Evolutionary conservation across 2,113 vertebrate species (phyloP).

Genomic region (Lepidothrix coronata): DNA sequence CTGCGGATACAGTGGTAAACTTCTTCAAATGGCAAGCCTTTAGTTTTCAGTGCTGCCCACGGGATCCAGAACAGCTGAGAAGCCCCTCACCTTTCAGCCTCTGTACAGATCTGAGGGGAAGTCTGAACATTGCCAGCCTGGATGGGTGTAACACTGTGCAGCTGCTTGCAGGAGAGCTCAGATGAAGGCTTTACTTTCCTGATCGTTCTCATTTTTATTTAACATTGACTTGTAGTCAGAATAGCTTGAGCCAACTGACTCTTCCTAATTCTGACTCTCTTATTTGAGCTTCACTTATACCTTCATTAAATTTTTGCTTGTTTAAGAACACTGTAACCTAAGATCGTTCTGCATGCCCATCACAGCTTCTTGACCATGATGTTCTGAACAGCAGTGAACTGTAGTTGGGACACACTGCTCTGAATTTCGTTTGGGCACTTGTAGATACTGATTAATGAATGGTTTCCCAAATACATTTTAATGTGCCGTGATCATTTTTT

Average conservation of each 20-base stretch:
- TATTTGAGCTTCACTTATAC: not conserved
- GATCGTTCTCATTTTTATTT: not conserved
- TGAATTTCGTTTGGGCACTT: not conserved
- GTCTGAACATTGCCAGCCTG: accelerated
- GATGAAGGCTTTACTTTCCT: not conserved
- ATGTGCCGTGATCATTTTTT: accelerated
- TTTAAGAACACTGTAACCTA: not conserved
- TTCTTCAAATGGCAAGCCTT: not conserved
- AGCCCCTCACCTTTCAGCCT: not conserved
- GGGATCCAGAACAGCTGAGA: not conserved
- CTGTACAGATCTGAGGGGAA: accelerated
- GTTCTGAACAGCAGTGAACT: not conserved
- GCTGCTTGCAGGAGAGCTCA: not conserved
- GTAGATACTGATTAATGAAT: not conserved
- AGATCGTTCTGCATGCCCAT: not conserved
- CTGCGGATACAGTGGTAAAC: accelerated
- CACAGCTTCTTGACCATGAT: accelerated
- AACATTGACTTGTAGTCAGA: accelerated
- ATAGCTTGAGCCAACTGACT: accelerated
- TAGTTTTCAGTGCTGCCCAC: not conserved
- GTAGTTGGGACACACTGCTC: not conserved
- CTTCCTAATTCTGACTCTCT: not conserved
- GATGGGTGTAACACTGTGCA: accelerated
- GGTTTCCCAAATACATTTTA: not conserved
- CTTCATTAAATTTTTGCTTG: not conserved